phyloP scores from a whole-genome alignment of 2,888 invertebrate species.

The Thera britannica region DNA sequence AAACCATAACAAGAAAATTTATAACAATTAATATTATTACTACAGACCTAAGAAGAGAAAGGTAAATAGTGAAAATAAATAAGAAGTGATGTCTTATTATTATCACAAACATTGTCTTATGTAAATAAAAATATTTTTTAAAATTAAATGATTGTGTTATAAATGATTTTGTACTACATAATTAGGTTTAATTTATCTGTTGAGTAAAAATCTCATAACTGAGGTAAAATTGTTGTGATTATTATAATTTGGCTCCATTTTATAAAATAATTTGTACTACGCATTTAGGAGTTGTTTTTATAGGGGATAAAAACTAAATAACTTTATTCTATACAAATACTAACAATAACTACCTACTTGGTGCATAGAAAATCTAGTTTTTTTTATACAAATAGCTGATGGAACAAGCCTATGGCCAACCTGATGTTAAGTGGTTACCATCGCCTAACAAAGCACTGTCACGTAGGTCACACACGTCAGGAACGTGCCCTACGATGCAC shows the following conservation, averaged over 20 bases:
- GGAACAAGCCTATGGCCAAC: too few species aligned
- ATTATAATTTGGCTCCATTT: neutral
- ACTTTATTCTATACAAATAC: neutral
- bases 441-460: too few species aligned
- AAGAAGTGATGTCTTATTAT: conserved; percentile 3
- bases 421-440: too few species aligned
- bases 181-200: neutral
- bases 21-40: conserved; percentile 14
- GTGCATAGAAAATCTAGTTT: neutral
- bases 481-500: too few species aligned
- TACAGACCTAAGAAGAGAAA: neutral
- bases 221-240: neutral
- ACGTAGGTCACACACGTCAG: too few species aligned
- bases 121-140: too few species aligned
- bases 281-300: neutral
- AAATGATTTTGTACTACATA: conserved; percentile 15
- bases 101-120: conserved; percentile 10
- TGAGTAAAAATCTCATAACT: too few species aligned
- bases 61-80: conserved; percentile 11
- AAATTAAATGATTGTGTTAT: neutral
- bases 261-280: neutral
- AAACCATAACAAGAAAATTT: conserved; percentile 24
- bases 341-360: neutral
- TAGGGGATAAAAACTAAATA: neutral
- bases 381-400: neutral